A percentile compares a stretch with the other conserved stretches of the same genome.
phyloP scores from a whole-genome alignment of 2,797 vertebrate species.

The Oreochromis mossambicus region DNA sequence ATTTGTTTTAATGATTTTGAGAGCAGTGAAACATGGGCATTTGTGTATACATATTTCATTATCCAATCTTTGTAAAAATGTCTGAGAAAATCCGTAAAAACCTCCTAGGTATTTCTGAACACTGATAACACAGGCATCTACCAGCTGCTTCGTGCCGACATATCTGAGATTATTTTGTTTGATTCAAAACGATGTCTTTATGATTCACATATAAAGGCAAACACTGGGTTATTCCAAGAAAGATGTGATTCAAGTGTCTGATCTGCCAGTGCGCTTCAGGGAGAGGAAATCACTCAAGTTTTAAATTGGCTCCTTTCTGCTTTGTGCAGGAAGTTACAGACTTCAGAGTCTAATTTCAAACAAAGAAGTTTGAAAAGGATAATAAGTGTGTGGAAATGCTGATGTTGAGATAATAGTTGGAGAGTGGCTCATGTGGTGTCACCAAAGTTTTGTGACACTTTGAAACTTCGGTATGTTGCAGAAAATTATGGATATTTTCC shows the following conservation, averaged over 20 bases:
- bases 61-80: background rate
- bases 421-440: background rate
- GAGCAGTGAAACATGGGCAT: background rate
- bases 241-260: conserved; percentile 19
- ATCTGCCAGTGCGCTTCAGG: conserved; percentile 24
- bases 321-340: conserved; percentile 24
- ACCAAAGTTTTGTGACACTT: conserved; percentile 11
- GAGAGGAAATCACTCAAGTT: conserved; percentile 40
- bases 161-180: conserved; percentile 14
- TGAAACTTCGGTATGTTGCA: conserved; percentile 19
- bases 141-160: background rate
- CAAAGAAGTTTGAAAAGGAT: conserved; percentile 43
- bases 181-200: conserved; percentile 8
- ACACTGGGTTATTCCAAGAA: conserved; percentile 20
- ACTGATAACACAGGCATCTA: background rate
- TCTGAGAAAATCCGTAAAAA: background rate
- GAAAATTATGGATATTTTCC: background rate
- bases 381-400: conserved; percentile 16
- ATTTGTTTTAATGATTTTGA: background rate
- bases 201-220: conserved; percentile 26
- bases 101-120: background rate
- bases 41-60: background rate
- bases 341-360: conserved; percentile 43
- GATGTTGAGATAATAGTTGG: conserved; percentile 33
- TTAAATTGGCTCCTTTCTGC: conserved; percentile 50